Percentiles rank a stretch among this genome's conserved stretches.
Evolutionary conservation across 2,888 invertebrate species (phyloP).

Genomic region (Campopleginae sp.): DNA sequence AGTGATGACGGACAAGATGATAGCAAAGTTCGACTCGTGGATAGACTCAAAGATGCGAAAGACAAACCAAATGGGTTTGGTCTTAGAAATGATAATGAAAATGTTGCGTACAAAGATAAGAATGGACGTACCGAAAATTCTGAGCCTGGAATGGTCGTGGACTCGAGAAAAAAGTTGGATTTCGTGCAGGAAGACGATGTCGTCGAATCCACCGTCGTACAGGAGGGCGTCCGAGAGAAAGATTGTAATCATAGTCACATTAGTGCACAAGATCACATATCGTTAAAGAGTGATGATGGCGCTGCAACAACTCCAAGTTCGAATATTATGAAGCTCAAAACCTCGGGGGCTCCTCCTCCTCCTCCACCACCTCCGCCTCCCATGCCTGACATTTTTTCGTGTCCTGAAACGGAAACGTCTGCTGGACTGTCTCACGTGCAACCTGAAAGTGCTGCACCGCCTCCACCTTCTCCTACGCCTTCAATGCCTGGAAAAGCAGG

Average conservation of each 20-base stretch:
- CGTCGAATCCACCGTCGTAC: background rate
- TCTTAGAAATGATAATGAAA: constrained; percentile 18
- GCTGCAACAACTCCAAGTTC: background rate
- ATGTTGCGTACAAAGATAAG: constrained; percentile 2
- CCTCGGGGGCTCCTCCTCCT: constrained; percentile 5
- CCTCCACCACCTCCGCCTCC: constrained; percentile 77
- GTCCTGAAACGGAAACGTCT: too few relatives aligned
- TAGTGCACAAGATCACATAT: constrained; percentile 6
- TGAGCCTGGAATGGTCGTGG: background rate
- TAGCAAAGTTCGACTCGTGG: constrained; percentile 81
- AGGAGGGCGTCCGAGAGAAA: constrained; percentile 16
- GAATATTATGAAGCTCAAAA: background rate
- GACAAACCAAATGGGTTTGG: constrained; percentile 8
- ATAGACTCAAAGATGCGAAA: constrained; percentile 23
- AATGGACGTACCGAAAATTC: background rate
- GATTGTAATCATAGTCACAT: constrained; percentile 27
- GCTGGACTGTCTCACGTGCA: too few relatives aligned
- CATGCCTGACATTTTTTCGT: constrained; percentile 70
- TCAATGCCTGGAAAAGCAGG: constrained; percentile 45
- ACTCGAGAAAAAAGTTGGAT: constrained; percentile 53
- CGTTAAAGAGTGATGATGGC: background rate
- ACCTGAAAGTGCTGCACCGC: too few relatives aligned
- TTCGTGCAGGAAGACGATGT: constrained; percentile 42
- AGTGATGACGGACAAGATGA: constrained; percentile 83
- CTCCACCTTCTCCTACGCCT: background rate